Conservation (phyloP, 2,888 invertebrate genomes). For the Scaptodrosophila latifasciaeformis region DNA sequence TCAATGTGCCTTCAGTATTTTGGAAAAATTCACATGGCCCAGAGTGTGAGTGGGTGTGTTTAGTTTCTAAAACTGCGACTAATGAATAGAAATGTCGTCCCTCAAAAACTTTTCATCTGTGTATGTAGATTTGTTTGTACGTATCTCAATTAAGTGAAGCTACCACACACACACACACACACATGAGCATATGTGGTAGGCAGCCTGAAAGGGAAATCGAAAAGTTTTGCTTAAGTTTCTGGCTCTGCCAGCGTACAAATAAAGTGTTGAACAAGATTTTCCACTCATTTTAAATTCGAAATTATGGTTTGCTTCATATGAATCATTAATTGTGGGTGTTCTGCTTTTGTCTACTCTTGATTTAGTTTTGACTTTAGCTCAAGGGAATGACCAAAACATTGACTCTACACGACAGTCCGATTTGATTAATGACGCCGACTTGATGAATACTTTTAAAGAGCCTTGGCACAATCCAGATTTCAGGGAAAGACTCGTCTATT, state of each 20-base stretch:
- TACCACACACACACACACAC: constrained; percentile 16
- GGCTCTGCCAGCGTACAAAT: constrained; percentile 13
- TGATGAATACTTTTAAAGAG: no score
- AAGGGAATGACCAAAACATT: no score
- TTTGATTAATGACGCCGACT: no score
- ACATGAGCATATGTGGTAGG: no score
- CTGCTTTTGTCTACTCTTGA: no score
- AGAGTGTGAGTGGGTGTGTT: constrained; percentile 8
- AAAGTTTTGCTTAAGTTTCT: constrained; percentile 43
- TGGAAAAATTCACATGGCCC: constrained; percentile 11
- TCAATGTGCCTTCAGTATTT: constrained; percentile 44
- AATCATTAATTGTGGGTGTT: constrained; percentile 57
- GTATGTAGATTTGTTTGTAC: constrained; percentile 15
- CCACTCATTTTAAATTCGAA: constrained; percentile 44
- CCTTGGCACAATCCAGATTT: no score
- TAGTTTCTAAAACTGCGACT: constrained; percentile 32
- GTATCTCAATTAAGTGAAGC: constrained; percentile 23
- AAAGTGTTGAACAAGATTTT: constrained; percentile 41
- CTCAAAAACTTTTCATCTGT: constrained; percentile 51
- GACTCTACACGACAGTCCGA: no score
- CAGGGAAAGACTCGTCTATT: no score
- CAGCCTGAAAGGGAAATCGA: no score
- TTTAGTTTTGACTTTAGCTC: no score
- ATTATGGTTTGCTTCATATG: constrained; percentile 51
- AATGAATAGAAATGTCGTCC: constrained; percentile 62